Base-by-base conservation (phyloP, 2,797 vertebrate species). In the Myotis vivesi region DNA sequence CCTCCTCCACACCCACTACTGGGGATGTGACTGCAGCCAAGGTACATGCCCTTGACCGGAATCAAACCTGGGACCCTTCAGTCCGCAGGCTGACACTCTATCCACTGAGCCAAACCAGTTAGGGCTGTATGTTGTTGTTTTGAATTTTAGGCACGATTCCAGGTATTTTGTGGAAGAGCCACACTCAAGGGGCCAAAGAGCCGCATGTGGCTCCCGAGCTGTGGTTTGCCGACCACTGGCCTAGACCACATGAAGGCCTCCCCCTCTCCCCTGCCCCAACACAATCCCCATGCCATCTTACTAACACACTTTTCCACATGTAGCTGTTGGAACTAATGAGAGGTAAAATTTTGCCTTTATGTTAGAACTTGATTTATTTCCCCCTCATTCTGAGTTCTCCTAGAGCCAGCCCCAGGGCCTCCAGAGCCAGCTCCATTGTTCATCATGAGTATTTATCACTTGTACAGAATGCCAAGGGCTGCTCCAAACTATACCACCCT, bases 291-390 rank as follows among this genome's bases (percentile, higher is more conserved):
- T 17, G 51, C 55, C 55, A 25, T 73, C 87, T 88, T 92, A 73
- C 83, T 80, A 91, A 46, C 53, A 84, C 49, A n/a, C 28, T 62
- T 92, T 87, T 59, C 68, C 86, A 73, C 73, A n/a, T 33, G 53
- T 17, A 93, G 82, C 89, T 30, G 15, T 69, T 87, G 72, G 46
- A 79, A 84, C 93, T 94, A 87, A 94, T 79, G 92, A 91, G 36
- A 96, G 49, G 55, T 46, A 81, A 75, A 89, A 82, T 87, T 80
- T 93, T 87, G 72, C 72, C 77, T 94, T 95, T 94, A 76, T 96
- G 91, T 71, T 84, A 19, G 33, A 92, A 94, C 87, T 16, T 22
- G 59, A 92, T 84, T 93, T 93, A 25, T 68, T 86, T 89, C 25
- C 17, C 53, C 51, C 23, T 76, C 51, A 4, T 38, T 83, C 84